phyloP scores from a whole-genome alignment of 1,140 invertebrate genomes.

The Parapsyche elsis region DNA sequence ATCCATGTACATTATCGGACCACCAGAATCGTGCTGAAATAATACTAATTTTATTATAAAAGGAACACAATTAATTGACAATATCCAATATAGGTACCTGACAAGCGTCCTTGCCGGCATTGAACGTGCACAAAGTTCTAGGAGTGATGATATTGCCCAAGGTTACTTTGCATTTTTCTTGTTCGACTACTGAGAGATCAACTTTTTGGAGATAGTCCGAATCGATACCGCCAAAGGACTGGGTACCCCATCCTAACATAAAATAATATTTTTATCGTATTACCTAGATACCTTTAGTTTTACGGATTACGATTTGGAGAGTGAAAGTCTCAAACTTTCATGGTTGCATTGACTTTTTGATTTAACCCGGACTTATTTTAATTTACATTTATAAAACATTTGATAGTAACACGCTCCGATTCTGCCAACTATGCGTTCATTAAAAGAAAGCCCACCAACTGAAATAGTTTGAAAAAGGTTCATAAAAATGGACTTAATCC shows the following conservation, averaged over 20 bases:
- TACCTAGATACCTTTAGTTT: too few relatives aligned
- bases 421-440: too few relatives aligned
- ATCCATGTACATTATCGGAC: slow-evolving; percentile 72
- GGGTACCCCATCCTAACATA: slow-evolving; percentile 73
- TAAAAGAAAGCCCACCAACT: too few relatives aligned
- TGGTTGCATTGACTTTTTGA: too few relatives aligned
- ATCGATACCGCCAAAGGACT: slow-evolving; percentile 66
- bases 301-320: background rate
- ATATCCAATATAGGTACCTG: slow-evolving; percentile 64
- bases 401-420: too few relatives aligned
- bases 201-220: slow-evolving; percentile 72
- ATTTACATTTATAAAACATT: too few relatives aligned
- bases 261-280: too few relatives aligned
- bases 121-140: slow-evolving; percentile 76
- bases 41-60: background rate
- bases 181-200: slow-evolving; percentile 68
- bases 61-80: background rate
- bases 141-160: slow-evolving; percentile 60
- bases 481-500: too few relatives aligned
- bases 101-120: slow-evolving; percentile 73
- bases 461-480: too few relatives aligned
- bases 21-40: slow-evolving; percentile 75
- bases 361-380: too few relatives aligned
- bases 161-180: slow-evolving; percentile 62
- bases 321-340: background rate